Conservation (phyloP, 2,113 vertebrate genomes). For the Myotis lucifugus region DNA sequence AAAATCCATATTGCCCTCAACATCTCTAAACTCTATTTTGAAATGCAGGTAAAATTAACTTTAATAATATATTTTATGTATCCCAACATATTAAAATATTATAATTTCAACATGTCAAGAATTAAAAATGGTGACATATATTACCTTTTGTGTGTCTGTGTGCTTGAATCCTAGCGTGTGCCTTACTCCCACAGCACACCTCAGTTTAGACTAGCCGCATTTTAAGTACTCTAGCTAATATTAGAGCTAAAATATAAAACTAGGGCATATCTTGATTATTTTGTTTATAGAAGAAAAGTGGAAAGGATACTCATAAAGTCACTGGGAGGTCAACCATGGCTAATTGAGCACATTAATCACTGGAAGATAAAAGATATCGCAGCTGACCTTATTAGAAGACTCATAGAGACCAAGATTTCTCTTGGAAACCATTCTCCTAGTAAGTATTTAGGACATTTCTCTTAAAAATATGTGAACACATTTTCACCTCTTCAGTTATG, state of each 20-base stretch:
- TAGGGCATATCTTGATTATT: neutral
- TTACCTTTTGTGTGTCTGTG: neutral
- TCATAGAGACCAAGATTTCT: neutral
- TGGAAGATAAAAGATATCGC: neutral
- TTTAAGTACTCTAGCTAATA: neutral
- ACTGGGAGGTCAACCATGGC: constrained; percentile 19
- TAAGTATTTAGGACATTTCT: neutral
- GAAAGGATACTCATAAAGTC: neutral
- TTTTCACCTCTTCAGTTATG: neutral
- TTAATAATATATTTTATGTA: neutral
- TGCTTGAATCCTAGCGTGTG: neutral
- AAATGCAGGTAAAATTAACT: constrained; percentile 15
- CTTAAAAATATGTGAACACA: neutral
- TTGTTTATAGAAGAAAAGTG: constrained; percentile 45
- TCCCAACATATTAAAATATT: neutral
- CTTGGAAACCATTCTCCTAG: neutral
- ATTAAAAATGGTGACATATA: neutral
- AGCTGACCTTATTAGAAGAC: neutral
- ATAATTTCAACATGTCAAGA: neutral
- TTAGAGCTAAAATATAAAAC: constrained; percentile 40
- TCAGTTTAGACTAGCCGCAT: neutral
- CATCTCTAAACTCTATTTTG: neutral
- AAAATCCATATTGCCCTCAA: neutral
- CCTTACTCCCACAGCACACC: neutral
- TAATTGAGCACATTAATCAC: constrained; percentile 18